phyloP scores from a whole-genome alignment of 2,113 vertebrate species.

The Ptyas mucosa region DNA sequence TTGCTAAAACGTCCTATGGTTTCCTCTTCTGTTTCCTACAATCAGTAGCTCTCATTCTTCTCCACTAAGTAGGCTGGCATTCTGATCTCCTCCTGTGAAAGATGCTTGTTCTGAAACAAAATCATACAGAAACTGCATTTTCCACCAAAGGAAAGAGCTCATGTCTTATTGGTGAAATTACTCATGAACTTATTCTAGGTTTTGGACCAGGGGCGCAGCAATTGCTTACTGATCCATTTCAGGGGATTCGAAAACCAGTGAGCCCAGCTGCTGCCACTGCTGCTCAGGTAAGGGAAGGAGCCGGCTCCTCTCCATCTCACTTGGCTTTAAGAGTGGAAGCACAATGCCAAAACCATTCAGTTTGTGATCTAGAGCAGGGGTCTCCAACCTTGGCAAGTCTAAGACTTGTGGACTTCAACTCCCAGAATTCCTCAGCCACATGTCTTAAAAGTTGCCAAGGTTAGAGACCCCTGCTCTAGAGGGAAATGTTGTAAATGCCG shows the following conservation, averaged over 20 bases:
- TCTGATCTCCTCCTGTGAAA: no score
- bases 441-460: no score
- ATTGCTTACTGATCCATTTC: slow-evolving; percentile 83
- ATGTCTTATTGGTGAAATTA: not conserved
- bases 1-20: no score
- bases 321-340: not conserved
- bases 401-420: no score
- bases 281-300: slow-evolving; percentile 65
- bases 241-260: slow-evolving; percentile 80
- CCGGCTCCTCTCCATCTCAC: not conserved
- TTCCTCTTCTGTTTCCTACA: not conserved
- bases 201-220: slow-evolving; percentile 80
- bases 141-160: not conserved
- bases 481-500: no score
- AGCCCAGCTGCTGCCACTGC: slow-evolving; percentile 75
- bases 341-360: not conserved
- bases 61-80: not conserved
- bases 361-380: not conserved
- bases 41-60: not conserved
- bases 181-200: slow-evolving; percentile 62
- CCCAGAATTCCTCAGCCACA: no score
- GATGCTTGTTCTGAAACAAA: not conserved
- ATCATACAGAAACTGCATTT: not conserved
- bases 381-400: no score
- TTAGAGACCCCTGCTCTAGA: not conserved